Base-by-base conservation (phyloP, 2,797 vertebrate genomes). In the Paratrypauchen microcephalus region DNA sequence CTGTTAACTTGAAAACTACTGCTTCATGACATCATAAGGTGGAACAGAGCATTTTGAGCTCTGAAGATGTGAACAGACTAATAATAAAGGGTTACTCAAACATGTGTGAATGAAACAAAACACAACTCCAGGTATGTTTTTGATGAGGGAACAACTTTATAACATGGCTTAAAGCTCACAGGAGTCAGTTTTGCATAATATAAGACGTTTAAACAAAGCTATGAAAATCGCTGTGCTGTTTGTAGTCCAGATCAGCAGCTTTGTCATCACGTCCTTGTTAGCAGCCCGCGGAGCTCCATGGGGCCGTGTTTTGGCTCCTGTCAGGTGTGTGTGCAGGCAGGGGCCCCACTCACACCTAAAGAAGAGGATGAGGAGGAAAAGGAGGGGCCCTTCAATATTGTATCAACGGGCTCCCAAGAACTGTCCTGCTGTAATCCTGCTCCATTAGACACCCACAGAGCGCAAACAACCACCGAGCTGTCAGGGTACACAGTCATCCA, bases 171-270 rank as follows among this genome's bases (percentile, higher is more conserved):
- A 32, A 32, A 32, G 30, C 30, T 32, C 30, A 32, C 30, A 32
- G 7, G 30, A 32, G 30, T 32, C 30, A 1, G 4, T 32, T 32
- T 36, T 32, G 30, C 30, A 7, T 32, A 32, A 32, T 6, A 36
- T 9, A 2, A 6, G 32, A 36, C 8, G 9, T 36, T 36, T 36
- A 45, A 41, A 41, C 2, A 23, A 18, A 15, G 18, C 5, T 39
- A 24, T 21, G 59, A 6, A 45, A n/a, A n/a, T 36, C 11, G n/a
- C 21, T n/a, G 15, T 76, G 86, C 86, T 82, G 89, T 84, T 85
- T 90, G 90, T 90, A 85, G 91, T 84, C 90, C 92, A 91, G 92
- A 93, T 91, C 85, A 88, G 81, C 80, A 72, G 81, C 76, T 76
- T 86, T 88, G 89, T 90, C 91, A 87, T 85, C 87, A 50, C 69